Conservation (phyloP, 2,113 vertebrate genomes). For the Guaruba guarouba region DNA sequence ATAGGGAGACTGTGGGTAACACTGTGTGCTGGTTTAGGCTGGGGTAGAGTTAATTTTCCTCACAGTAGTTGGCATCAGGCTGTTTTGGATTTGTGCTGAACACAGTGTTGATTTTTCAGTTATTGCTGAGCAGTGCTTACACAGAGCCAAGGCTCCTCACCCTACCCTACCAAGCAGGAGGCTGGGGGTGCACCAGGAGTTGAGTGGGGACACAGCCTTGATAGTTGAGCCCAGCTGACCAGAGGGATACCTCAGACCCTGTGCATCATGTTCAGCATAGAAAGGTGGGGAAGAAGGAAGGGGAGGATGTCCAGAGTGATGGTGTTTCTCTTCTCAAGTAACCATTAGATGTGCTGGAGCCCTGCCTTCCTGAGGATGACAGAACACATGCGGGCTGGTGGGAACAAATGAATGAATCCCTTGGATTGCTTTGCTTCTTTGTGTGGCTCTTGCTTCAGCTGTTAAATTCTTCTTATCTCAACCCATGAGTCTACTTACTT, state of each 20-base stretch:
- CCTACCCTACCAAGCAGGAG: neutral
- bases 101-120: neutral
- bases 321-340: neutral
- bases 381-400: neutral
- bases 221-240: neutral
- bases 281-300: neutral
- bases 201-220: neutral
- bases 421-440: neutral
- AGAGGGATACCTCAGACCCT: neutral
- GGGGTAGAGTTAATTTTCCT: neutral
- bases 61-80: neutral
- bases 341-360: fast-evolving
- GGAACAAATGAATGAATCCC: neutral
- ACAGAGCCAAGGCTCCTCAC: neutral
- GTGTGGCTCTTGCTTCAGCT: neutral
- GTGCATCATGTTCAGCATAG: neutral
- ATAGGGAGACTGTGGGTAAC: neutral
- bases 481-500: neutral
- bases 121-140: neutral
- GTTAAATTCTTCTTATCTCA: neutral
- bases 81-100: neutral
- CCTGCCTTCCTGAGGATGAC: neutral
- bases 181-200: neutral
- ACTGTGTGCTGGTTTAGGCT: neutral
- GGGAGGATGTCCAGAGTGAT: no score